Evolutionary conservation across 2,888 invertebrate species (phyloP).

Genomic region (Exephanes ischioxanthus): DNA sequence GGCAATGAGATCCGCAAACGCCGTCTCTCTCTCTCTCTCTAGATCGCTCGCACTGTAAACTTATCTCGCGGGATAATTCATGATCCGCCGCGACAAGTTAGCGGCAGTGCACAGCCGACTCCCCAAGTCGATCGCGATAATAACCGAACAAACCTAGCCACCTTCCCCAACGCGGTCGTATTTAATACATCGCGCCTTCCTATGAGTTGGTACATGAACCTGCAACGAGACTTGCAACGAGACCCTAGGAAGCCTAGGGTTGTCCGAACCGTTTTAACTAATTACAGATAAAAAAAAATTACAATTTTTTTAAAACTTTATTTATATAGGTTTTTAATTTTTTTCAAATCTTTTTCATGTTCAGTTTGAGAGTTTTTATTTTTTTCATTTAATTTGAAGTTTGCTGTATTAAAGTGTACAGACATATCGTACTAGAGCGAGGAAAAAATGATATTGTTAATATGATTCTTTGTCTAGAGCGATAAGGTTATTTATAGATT

Average conservation of each 20-base stretch:
- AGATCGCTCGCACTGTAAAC: background rate
- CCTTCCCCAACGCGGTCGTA: constrained; percentile 70
- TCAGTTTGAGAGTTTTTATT: too few species aligned
- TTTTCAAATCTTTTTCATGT: too few species aligned
- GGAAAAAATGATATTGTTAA: background rate
- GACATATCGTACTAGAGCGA: background rate
- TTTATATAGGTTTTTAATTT: too few species aligned
- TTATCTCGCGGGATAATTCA: constrained; percentile 25
- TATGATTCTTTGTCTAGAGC: background rate
- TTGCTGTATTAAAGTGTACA: too few species aligned
- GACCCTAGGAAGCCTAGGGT: too few species aligned
- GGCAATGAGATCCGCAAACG: constrained; percentile 16
- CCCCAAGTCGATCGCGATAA: background rate
- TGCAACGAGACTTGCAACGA: background rate
- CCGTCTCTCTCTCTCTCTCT: background rate
- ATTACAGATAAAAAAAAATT: background rate
- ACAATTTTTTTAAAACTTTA: too few species aligned
- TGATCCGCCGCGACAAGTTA: constrained; percentile 14
- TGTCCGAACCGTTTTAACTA: background rate
- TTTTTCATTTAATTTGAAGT: too few species aligned
- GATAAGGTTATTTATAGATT: background rate
- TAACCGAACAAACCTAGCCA: constrained; percentile 52
- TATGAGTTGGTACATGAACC: constrained; percentile 60
- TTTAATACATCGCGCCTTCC: constrained; percentile 58
- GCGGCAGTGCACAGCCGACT: background rate